Conservation (phyloP, 2,888 invertebrate species). For the Diloba caeruleocephala region DNA sequence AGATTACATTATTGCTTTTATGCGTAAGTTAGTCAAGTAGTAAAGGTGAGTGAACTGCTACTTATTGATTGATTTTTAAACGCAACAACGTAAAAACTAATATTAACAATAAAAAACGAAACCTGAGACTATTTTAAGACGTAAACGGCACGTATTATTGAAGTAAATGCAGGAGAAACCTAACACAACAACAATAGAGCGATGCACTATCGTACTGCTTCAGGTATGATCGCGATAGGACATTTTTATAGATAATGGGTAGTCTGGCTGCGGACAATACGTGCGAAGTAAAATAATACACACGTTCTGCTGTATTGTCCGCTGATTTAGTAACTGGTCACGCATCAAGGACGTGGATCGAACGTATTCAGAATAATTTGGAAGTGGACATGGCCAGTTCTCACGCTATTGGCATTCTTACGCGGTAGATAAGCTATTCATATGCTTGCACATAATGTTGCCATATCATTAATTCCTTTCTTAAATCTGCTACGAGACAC, state of each 20-base stretch:
- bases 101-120: conserved; percentile 1
- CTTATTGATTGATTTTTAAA: conserved; percentile 26
- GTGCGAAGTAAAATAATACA: conserved; percentile 74
- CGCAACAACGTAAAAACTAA: neutral
- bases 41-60: conserved; percentile 29
- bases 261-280: conserved; percentile 64
- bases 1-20: conserved; percentile 25
- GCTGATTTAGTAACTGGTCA: conserved; percentile 77
- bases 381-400: conserved; percentile 77
- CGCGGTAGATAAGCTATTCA: conserved; percentile 60
- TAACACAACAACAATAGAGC: conserved; percentile 31
- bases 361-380: conserved; percentile 85
- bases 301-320: conserved; percentile 64
- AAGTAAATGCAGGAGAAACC: conserved; percentile 5
- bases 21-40: conserved; percentile 32
- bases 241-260: conserved; percentile 55
- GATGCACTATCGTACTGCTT: conserved; percentile 31
- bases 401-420: conserved; percentile 83
- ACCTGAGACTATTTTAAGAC: neutral
- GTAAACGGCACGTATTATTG: conserved; percentile 5
- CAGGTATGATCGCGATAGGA: conserved; percentile 38
- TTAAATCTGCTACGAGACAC: conserved; percentile 34
- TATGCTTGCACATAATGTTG: conserved; percentile 57
- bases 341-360: conserved; percentile 85
- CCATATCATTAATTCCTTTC: conserved; percentile 46